Conservation (phyloP, 2,797 vertebrate genomes). For the Bufotes viridis region DNA sequence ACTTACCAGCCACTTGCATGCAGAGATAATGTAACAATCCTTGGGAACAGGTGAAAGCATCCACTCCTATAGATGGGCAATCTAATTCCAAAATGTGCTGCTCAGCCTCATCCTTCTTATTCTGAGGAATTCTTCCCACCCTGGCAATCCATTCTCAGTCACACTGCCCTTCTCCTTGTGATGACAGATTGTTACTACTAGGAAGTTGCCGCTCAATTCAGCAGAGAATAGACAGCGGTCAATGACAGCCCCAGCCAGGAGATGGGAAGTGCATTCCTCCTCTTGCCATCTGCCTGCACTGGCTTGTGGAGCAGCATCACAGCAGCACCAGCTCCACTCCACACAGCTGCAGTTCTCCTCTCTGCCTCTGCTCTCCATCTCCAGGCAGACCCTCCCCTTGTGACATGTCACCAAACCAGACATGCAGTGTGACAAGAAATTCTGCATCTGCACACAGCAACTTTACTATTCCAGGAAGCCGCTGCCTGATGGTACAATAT, state of each 20-base stretch:
- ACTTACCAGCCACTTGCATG: constrained; percentile 54
- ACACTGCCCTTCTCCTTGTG: constrained; percentile 21
- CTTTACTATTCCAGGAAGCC: background rate
- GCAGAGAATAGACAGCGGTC: constrained; percentile 1
- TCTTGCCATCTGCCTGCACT: constrained; percentile 47
- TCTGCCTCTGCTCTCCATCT: constrained; percentile 55
- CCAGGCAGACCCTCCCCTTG: constrained; percentile 53
- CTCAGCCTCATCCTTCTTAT: constrained; percentile 30
- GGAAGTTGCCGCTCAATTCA: constrained; percentile 51
- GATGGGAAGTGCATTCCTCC: constrained; percentile 47
- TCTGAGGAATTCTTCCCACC: constrained; percentile 10
- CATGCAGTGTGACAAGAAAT: constrained; percentile 42
- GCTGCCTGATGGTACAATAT: background rate
- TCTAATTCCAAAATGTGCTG: constrained; percentile 54
- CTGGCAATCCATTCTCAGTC: constrained; percentile 41
- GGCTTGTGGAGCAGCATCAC: constrained; percentile 28
- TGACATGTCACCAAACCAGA: constrained; percentile 49
- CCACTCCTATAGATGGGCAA: constrained; percentile 37
- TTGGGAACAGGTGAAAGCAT: constrained; percentile 38
- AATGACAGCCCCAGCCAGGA: constrained; percentile 28
- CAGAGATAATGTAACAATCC: constrained; percentile 50
- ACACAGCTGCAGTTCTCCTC: constrained; percentile 57
- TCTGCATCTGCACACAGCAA: constrained; percentile 18
- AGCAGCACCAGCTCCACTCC: constrained; percentile 35
- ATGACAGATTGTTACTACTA: constrained; percentile 27